These are phyloP conservation scores for Atta texana DNA, from an alignment of 1,140 invertebrate genomes.

Conservation along the genomic window DNA sequence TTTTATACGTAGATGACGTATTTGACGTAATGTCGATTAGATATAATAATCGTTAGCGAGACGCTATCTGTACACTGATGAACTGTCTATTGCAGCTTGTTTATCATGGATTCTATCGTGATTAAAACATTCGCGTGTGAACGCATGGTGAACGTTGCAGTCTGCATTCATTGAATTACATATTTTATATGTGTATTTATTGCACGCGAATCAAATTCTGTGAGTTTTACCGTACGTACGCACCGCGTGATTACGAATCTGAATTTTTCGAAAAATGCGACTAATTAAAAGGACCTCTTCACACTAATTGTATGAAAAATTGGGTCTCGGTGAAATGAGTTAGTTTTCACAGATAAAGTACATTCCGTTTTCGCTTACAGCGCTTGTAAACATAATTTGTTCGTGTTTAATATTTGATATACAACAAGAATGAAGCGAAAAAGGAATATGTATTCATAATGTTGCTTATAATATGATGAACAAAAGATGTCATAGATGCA, in stretches of 20 bases:
- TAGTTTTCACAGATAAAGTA: too few relatives aligned
- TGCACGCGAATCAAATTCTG: neutral
- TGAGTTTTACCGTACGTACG: neutral
- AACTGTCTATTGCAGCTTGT: slow-evolving; percentile 1
- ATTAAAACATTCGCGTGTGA: slow-evolving; percentile 18
- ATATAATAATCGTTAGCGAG: slow-evolving; percentile 12
- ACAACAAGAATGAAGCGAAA: too few relatives aligned
- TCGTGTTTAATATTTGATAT: too few relatives aligned
- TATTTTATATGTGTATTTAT: neutral
- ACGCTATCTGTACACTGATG: neutral
- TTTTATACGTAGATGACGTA: slow-evolving; percentile 15
- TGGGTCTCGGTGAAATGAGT: too few relatives aligned
- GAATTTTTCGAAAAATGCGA: neutral
- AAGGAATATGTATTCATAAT: too few relatives aligned
- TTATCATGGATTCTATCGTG: slow-evolving; percentile 12
- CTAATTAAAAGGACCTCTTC: neutral
- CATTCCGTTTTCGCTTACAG: too few relatives aligned
- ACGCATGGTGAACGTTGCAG: neutral
- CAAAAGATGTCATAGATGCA: too few relatives aligned
- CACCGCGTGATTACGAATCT: neutral
- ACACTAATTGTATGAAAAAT: too few relatives aligned
- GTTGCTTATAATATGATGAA: too few relatives aligned
- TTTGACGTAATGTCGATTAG: slow-evolving; percentile 33
- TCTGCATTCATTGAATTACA: neutral
- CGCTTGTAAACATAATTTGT: too few relatives aligned